phyloP scores from a whole-genome alignment of 2,797 vertebrate species.

The Notamacropus eugenii region DNA sequence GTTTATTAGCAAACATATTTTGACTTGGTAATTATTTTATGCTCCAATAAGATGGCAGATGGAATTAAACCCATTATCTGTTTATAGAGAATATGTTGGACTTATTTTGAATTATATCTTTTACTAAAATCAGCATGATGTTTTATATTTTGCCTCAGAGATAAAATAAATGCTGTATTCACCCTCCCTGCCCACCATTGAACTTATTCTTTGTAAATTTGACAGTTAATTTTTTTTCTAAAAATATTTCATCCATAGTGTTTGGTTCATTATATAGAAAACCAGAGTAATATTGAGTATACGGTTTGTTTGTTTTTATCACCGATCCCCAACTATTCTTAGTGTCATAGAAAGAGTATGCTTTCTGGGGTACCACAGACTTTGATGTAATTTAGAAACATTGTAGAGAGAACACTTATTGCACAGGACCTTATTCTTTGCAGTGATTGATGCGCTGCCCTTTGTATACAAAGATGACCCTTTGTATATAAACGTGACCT shows the following conservation, averaged over 20 bases:
- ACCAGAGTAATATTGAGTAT: background rate
- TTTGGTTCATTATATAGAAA: constrained; percentile 41
- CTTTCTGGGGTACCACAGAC: constrained; percentile 17
- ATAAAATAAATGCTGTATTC: constrained; percentile 49
- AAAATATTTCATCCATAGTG: constrained; percentile 30
- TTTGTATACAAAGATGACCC: constrained; percentile 30
- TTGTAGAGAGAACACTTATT: constrained; percentile 42
- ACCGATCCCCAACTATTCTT: constrained; percentile 38
- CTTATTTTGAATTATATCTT: constrained; percentile 35
- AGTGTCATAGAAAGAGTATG: constrained; percentile 46
- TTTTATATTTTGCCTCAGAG: constrained; percentile 40
- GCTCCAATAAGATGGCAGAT: constrained; percentile 60
- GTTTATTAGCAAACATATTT: constrained; percentile 69
- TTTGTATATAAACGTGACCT: constrained; percentile 36
- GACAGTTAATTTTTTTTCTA: constrained; percentile 50
- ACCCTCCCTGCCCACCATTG: constrained; percentile 28
- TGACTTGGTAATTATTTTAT: constrained; percentile 43
- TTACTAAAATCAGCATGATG: constrained; percentile 19
- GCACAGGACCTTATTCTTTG: constrained; percentile 43
- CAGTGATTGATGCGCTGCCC: constrained; percentile 31
- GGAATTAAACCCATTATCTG: constrained; percentile 53
- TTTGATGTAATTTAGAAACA: constrained; percentile 47
- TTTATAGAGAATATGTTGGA: constrained; percentile 56
- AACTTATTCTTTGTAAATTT: constrained; percentile 10
- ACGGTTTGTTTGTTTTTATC: background rate